Evolutionary conservation across 2,113 vertebrate species (phyloP), one percentile per base, ranked within the genome.

Genomic region (Panurus biarmicus): DNA sequence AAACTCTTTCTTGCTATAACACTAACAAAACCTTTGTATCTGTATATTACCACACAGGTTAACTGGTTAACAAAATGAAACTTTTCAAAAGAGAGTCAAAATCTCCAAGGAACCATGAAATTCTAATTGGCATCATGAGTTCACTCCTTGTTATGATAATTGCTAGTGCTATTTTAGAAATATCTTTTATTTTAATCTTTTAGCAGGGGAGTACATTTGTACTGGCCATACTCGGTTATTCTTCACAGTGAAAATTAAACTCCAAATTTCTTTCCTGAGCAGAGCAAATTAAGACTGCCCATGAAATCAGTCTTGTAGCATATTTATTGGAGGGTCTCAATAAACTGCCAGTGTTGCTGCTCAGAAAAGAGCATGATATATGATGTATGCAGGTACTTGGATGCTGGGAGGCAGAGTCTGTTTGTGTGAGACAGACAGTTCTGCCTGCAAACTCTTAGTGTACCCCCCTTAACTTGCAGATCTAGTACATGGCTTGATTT

Each of bases 81-180:
- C 60, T 85, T 95, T 66, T 66, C 17, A 33, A 67, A 79, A 77
- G 62, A 73, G 91, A 94, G 20, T 8, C 28, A 71, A 22, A 79
- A 75, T 80, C 93, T 95, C 67, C 47, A 29, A 78, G 64, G 87
- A 87, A 51, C 74, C 24, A 71, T 93, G 56, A 87, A 85, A 76
- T 76, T 91, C 29, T 93, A 83, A 73, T 38, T 79, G 79, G 54
- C 60, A 83, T 74, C 47, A 35, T 88, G 82, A 91, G 62, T 85
- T 93, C 87, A 67, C 82, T 85, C 75, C 67, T 94, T 93, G 71
- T 87, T 93, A 94, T 90, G 87, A 18, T 95, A 95, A 96, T 96
- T 94, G 28, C 36, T 35, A 79, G n/a, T 89, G 58, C 60, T 96
- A 85, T 87, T 95, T 96, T 91, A 85, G 67, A 95, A 79, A 42